Evolutionary conservation across 2,797 vertebrate genomes (phyloP).

Genomic region (Hyperoplus lanceolatus): DNA sequence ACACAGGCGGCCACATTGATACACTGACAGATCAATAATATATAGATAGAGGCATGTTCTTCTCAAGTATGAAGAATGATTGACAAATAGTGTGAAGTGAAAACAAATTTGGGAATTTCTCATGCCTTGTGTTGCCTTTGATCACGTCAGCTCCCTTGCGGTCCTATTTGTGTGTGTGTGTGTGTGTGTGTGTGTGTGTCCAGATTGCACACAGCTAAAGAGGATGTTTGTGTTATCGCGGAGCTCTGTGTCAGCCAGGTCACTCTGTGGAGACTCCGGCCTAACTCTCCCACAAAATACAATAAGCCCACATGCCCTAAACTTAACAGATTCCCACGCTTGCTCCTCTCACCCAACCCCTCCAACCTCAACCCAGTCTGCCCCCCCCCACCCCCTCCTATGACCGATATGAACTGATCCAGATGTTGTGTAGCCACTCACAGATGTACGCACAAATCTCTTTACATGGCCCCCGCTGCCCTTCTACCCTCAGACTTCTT

Average conservation of each 20-base stretch:
- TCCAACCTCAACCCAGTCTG: constrained; percentile 11
- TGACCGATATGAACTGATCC: constrained; percentile 78
- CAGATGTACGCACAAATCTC: constrained; percentile 59
- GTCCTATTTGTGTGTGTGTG: constrained; percentile 41
- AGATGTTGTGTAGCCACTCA: constrained; percentile 67
- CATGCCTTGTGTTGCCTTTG: constrained; percentile 33
- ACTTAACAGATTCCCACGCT: constrained; percentile 82
- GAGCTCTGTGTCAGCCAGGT: constrained; percentile 76
- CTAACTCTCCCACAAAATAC: constrained; percentile 79
- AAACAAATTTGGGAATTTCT: constrained; percentile 51
- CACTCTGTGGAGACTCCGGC: constrained; percentile 72
- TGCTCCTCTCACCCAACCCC: constrained; percentile 38
- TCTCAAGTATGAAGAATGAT: constrained; percentile 21
- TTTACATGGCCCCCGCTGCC: constrained; percentile 12
- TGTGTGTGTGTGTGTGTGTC: constrained; percentile 43
- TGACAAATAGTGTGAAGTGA: constrained; percentile 38
- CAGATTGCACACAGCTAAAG: constrained; percentile 53
- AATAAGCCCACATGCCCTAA: constrained; percentile 68
- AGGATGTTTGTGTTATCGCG: constrained; percentile 82
- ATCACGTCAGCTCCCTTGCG: constrained; percentile 18
- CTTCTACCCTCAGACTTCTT: neutral
- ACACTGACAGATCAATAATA: constrained; percentile 49
- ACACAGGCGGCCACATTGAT: constrained; percentile 42
- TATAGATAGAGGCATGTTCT: constrained; percentile 34
- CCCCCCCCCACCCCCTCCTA: constrained; percentile 43